These are phyloP conservation scores for Alouatta palliata DNA, from an alignment of 2,113 vertebrate species.

Conservation along the genomic window DNA sequence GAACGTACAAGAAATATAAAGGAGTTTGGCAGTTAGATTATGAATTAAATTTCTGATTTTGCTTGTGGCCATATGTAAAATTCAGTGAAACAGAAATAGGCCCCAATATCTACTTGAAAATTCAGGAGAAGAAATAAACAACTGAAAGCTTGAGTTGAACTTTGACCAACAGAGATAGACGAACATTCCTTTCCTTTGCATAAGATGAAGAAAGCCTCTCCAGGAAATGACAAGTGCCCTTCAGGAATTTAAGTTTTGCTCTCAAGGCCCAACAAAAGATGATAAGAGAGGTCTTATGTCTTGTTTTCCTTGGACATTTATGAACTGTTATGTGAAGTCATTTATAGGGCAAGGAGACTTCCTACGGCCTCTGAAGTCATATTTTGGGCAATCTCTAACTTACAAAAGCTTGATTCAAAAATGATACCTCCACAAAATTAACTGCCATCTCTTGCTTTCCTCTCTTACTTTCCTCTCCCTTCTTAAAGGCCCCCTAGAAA, in stretches of 20 bases:
- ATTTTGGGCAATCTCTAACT: not conserved
- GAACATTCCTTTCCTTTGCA: not conserved
- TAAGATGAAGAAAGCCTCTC: constrained; percentile 3
- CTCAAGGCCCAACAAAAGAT: not conserved
- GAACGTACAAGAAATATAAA: not conserved
- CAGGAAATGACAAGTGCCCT: not conserved
- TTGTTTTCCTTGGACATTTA: not conserved
- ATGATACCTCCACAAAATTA: not conserved
- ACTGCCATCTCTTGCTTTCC: not conserved
- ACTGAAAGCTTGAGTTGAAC: not conserved
- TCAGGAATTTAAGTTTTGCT: not conserved
- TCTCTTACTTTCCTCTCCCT: not conserved
- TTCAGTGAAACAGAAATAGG: not conserved
- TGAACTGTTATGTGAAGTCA: not conserved
- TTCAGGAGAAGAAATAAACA: not conserved
- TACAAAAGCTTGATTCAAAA: not conserved
- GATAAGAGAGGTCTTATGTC: not conserved
- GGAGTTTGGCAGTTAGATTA: not conserved
- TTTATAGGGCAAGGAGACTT: not conserved
- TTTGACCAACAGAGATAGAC: not conserved
- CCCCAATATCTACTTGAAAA: not conserved
- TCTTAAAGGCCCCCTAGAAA: not conserved
- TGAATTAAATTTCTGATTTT: constrained; percentile 1
- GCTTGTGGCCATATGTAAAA: not conserved
- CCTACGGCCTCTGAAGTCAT: not conserved